Conservation (phyloP, 1,140 invertebrate species). For the Hyles vespertilio region DNA sequence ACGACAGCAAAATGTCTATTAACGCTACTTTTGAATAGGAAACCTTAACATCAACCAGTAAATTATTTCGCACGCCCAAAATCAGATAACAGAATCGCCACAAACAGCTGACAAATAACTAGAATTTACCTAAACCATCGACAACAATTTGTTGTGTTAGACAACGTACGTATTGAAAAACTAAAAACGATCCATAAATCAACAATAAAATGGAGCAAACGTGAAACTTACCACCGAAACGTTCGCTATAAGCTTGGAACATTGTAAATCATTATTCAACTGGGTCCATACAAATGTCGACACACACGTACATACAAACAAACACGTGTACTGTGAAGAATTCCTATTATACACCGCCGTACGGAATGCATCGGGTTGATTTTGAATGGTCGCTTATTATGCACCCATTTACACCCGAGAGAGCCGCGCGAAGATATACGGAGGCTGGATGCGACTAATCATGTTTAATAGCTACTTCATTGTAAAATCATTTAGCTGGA, state of each 20-base stretch:
- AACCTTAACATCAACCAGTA: too few species aligned
- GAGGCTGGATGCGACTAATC: constrained; percentile 15
- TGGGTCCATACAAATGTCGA: constrained; percentile 56
- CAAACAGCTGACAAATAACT: too few species aligned
- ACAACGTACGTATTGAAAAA: neutral
- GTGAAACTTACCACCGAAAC: too few species aligned
- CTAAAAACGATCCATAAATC: neutral
- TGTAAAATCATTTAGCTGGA: too few species aligned
- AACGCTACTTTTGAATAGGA: too few species aligned
- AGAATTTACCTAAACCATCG: too few species aligned
- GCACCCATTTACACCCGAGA: constrained; percentile 66
- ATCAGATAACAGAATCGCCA: too few species aligned
- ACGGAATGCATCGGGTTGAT: constrained; percentile 45
- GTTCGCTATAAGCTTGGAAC: constrained; percentile 7
- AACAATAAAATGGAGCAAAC: neutral
- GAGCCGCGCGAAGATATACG: constrained; percentile 12
- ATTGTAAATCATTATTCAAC: constrained; percentile 61
- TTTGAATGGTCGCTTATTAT: constrained; percentile 69
- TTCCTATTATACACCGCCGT: constrained; percentile 48
- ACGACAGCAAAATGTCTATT: too few species aligned
- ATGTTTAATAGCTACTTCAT: too few species aligned
- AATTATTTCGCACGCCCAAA: too few species aligned
- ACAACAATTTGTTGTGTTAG: too few species aligned
- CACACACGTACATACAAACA: constrained; percentile 32
- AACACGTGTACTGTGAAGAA: constrained; percentile 56